These are phyloP conservation scores for Synanthedon formicaeformis DNA, from an alignment of 2,888 invertebrate genomes.

Conservation along the genomic window DNA sequence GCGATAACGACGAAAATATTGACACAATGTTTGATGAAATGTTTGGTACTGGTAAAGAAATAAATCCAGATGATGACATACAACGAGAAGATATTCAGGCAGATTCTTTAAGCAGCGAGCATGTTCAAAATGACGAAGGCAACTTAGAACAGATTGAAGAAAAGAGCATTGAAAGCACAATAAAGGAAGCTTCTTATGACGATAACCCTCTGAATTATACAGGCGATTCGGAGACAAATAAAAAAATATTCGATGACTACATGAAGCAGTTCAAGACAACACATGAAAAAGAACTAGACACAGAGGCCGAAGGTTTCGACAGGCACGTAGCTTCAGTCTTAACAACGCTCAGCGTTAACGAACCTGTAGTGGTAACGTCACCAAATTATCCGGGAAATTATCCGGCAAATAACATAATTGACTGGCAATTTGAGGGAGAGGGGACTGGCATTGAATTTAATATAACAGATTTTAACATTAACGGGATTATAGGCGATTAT, in stretches of 20 bases:
- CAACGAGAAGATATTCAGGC: too few relatives aligned
- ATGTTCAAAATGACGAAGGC: conserved; percentile 8
- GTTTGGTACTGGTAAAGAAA: conserved; percentile 3
- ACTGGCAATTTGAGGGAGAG: conserved; percentile 48
- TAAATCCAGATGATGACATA: background rate
- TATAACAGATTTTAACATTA: conserved; percentile 42
- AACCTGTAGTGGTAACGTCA: conserved; percentile 31
- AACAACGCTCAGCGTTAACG: conserved; percentile 26
- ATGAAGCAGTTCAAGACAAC: conserved; percentile 24
- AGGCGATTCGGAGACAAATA: conserved; percentile 22
- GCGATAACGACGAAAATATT: background rate
- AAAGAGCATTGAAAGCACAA: conserved; percentile 4
- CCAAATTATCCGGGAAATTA: conserved; percentile 39
- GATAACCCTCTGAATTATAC: conserved; percentile 5
- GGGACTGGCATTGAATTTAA: conserved; percentile 56
- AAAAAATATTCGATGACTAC: background rate
- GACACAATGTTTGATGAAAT: background rate
- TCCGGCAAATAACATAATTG: conserved; percentile 33
- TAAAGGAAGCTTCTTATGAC: background rate
- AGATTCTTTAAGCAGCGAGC: background rate
- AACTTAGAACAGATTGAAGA: conserved; percentile 8
- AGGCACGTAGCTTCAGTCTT: conserved; percentile 20
- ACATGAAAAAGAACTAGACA: conserved; percentile 23
- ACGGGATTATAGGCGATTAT: conserved; percentile 43
- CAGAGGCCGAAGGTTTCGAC: conserved; percentile 17